phyloP scores from a whole-genome alignment of 2,113 vertebrate genomes.

The Butorides virescens region DNA sequence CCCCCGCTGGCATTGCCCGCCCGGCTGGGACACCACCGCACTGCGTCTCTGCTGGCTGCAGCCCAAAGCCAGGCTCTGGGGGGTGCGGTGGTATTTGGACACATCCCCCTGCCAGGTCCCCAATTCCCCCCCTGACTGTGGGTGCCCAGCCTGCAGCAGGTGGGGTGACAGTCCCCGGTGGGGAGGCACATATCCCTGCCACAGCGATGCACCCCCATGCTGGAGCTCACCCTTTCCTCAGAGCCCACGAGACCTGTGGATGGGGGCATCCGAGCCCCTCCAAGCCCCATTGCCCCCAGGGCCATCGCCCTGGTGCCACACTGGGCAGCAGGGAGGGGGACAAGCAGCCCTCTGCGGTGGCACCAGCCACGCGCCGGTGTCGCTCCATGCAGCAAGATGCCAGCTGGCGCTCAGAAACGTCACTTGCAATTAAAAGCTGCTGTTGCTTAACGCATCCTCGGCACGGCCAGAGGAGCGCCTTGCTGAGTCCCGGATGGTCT shows the following conservation, averaged over 20 bases:
- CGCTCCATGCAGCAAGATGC: constrained; percentile 36
- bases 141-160: background rate
- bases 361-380: background rate
- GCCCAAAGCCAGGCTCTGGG: background rate
- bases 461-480: background rate
- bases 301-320: fast-evolving
- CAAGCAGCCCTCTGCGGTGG: background rate
- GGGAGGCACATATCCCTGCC: background rate
- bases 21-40: fast-evolving
- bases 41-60: background rate
- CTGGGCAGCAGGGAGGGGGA: background rate
- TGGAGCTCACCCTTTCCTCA: background rate
- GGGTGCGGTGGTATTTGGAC: background rate
- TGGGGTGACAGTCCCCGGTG: fast-evolving
- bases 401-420: constrained; percentile 12
- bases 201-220: fast-evolving
- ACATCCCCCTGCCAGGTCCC: background rate
- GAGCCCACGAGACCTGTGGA: fast-evolving
- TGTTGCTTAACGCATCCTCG: background rate
- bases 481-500: fast-evolving
- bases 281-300: background rate
- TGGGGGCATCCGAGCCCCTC: background rate
- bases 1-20: background rate
- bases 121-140: background rate
- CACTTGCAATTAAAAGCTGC: constrained; percentile 54